A percentile compares a stretch with the other conserved stretches of the same genome.
These are phyloP conservation scores for Synaphobranchus kaupii DNA, from an alignment of 2,797 vertebrate genomes.

Conservation along the genomic window DNA sequence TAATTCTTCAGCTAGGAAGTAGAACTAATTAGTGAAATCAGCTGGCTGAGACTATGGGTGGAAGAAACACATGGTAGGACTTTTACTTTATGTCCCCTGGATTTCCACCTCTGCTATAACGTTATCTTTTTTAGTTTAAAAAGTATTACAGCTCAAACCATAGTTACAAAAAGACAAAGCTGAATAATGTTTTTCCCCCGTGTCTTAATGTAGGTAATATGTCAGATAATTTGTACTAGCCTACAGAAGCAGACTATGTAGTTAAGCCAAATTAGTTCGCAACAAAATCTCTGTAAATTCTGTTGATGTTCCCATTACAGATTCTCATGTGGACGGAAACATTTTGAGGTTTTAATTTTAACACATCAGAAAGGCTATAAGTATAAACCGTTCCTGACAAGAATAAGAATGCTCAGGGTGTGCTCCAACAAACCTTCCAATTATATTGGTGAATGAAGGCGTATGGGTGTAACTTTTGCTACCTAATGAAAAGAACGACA, in stretches of 20 bases:
- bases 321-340: not conserved
- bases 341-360: not conserved
- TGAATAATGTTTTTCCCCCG: not conserved
- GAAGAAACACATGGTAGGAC: no score
- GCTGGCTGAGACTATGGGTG: no score
- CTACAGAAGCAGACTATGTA: conserved; percentile 4
- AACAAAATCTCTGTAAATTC: conserved; percentile 14
- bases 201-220: conserved; percentile 18
- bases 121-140: no score
- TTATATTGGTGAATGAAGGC: conserved; percentile 67
- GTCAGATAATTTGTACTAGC: not conserved
- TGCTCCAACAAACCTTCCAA: conserved; percentile 59
- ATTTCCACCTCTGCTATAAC: no score
- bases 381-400: not conserved
- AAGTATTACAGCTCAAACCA: not conserved
- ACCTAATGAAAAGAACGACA: conserved; percentile 65
- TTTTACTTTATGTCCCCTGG: no score
- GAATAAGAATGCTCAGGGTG: conserved; percentile 4
- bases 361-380: no score
- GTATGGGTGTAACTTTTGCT: conserved; percentile 15
- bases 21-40: no score
- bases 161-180: not conserved
- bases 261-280: not conserved
- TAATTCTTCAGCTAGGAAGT: no score
- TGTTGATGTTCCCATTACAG: not conserved